These are phyloP conservation scores for Synergus itoensis DNA, from an alignment of 2,888 invertebrate genomes.

Conservation along the genomic window DNA sequence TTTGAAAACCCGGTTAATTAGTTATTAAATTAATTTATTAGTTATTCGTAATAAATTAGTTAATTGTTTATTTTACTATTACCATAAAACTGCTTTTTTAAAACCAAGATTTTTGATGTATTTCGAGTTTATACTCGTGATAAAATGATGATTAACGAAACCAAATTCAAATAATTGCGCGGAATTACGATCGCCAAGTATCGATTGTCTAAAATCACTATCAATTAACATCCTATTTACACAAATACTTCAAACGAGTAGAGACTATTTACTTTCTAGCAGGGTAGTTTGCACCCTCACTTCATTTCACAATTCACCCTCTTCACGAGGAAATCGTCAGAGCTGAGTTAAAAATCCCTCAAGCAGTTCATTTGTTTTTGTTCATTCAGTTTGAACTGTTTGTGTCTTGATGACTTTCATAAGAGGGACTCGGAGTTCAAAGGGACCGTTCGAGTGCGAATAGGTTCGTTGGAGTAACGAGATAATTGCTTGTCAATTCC, in stretches of 20 bases:
- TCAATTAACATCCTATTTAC: background rate
- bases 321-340: background rate
- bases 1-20: too few species aligned
- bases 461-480: slow-evolving; percentile 5
- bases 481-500: background rate
- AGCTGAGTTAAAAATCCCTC: slow-evolving; percentile 22
- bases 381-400: slow-evolving; percentile 9
- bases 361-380: background rate
- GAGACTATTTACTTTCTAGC: background rate
- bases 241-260: background rate
- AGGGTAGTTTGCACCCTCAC: background rate
- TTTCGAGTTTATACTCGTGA: too few species aligned
- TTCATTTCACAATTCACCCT: background rate
- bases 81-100: too few species aligned
- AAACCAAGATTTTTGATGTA: too few species aligned
- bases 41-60: too few species aligned
- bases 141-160: too few species aligned
- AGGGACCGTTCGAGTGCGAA: slow-evolving; percentile 3
- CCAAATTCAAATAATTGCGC: too few species aligned
- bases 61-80: too few species aligned
- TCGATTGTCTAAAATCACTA: too few species aligned
- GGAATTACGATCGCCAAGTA: too few species aligned
- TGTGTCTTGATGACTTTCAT: background rate
- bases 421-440: slow-evolving; percentile 28
- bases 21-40: too few species aligned